These are phyloP conservation scores for Nasonia longicornis DNA, from an alignment of 1,140 invertebrate species.

Conservation along the genomic window DNA sequence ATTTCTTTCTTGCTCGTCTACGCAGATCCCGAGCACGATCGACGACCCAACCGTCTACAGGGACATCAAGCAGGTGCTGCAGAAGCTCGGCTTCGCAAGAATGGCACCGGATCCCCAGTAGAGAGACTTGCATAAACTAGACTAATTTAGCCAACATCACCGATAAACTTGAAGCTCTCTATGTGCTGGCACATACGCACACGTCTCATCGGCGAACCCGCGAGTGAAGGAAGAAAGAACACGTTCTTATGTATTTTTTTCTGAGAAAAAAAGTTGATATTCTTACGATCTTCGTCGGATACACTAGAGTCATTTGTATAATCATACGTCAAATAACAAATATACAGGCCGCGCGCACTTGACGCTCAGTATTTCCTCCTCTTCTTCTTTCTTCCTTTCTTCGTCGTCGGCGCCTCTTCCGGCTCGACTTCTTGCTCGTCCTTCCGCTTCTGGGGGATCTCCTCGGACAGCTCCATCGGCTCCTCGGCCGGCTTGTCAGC, in stretches of 20 bases:
- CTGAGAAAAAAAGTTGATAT: constrained; percentile 18
- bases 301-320: constrained; percentile 14
- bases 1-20: constrained; percentile 34
- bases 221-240: neutral
- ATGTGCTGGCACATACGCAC: constrained; percentile 31
- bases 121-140: neutral
- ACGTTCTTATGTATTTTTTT: neutral
- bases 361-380: constrained; percentile 34
- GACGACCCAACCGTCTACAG: constrained; percentile 87
- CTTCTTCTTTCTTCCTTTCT: constrained; percentile 46
- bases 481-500: neutral
- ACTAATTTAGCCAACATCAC: neutral
- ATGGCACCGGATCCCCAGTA: constrained; percentile 76
- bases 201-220: neutral
- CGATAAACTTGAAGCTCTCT: neutral
- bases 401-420: neutral
- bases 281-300: constrained; percentile 4
- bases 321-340: constrained; percentile 13
- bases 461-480: constrained; percentile 21
- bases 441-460: neutral
- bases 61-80: constrained; percentile 80
- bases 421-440: neutral
- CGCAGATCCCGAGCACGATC: constrained; percentile 85
- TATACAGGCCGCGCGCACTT: constrained; percentile 1
- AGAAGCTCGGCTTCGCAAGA: constrained; percentile 81